Percentiles rank a stretch among this genome's conserved stretches.
Conservation (phyloP, 2,888 invertebrate genomes). For the Dynastes hyllus region DNA sequence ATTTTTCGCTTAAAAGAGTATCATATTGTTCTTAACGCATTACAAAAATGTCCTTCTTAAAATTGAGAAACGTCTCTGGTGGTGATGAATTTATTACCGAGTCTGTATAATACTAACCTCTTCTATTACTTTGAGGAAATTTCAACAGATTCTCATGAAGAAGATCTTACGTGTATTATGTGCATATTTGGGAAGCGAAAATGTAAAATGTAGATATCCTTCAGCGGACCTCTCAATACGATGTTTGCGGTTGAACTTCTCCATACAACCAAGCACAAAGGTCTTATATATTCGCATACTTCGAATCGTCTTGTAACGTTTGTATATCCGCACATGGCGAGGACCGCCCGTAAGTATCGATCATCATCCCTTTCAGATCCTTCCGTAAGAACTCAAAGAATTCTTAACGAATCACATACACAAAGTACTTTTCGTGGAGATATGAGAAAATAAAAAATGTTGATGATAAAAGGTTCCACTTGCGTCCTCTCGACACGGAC, state of each 20-base stretch:
- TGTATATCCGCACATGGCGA: slow-evolving; percentile 18
- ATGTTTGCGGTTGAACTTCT: slow-evolving; percentile 21
- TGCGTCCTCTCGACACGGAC: slow-evolving; percentile 42
- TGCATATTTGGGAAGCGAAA: too few relatives aligned
- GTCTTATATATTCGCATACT: slow-evolving; percentile 19
- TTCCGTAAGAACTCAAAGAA: slow-evolving; percentile 44
- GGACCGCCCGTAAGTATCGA: slow-evolving; percentile 4
- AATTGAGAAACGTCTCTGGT: too few relatives aligned
- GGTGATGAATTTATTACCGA: too few relatives aligned
- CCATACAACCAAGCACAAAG: slow-evolving; percentile 32
- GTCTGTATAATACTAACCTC: too few relatives aligned
- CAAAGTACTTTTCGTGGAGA: slow-evolving; percentile 44
- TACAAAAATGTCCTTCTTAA: too few relatives aligned
- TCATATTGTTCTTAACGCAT: too few relatives aligned
- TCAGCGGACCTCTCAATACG: neutral
- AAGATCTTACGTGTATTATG: too few relatives aligned
- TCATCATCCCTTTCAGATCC: slow-evolving; percentile 30
- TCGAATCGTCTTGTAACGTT: slow-evolving; percentile 31
- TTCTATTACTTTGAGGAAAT: too few relatives aligned
- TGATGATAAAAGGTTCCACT: slow-evolving; percentile 50
- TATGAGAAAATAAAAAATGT: slow-evolving; percentile 51
- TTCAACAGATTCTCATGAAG: too few relatives aligned
- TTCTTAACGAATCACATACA: slow-evolving; percentile 50
- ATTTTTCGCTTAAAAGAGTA: too few relatives aligned
- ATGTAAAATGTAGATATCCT: too few relatives aligned